Base-by-base conservation (phyloP, 2,113 vertebrate genomes). In the Recurvirostra avosetta region DNA sequence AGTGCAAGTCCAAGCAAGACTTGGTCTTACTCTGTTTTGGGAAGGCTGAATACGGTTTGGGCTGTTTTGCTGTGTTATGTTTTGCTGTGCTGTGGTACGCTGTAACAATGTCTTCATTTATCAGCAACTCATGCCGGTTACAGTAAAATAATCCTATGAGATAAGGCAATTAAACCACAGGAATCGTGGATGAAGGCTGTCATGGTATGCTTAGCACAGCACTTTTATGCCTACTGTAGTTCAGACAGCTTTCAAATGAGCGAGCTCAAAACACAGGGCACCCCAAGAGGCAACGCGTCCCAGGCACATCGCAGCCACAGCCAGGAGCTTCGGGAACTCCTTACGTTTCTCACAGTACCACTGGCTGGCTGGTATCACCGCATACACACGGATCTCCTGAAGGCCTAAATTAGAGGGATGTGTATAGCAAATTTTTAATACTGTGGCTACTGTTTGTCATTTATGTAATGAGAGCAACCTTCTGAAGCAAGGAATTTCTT, bases 241-340 rank as follows among this genome's bases (percentile, higher is more conserved):
- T 88, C 55, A 16, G 41, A 26, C 12, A 18, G 50, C 34, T 68
- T 72, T 84, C 34, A 79, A 52, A 62, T 2, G 26, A 47, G 43
- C 79, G 41, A 43, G 41, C 50, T 78, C 34, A 38, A 38, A 92
- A 63, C 41, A 13, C 8, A 3, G 76, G 74, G 45, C 45, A 53
- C 58, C 27, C 61, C 49, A 19, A 38, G 52, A 90, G 16, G 36
- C 41, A 15, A 6, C 0, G 4, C 47, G 34, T 45, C 62, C 47
- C 8, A 5, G 82, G 38, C 63, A 70, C 8, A 0, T 30, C 0
- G 0, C 45, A 56, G 43, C 45, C 11, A 4, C 36, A 23, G 32
- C n/a, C 52, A 21, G 72, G 83, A 86, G 49, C 72, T 82, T 43
- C 73, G 32, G 68, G 58, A 80, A 53, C 23, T 66, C 58, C 30